A percentile compares a stretch with the other conserved stretches of the same genome.
These are phyloP conservation scores for Perdita meconis DNA, from an alignment of 2,888 invertebrate species.

Conservation along the genomic window DNA sequence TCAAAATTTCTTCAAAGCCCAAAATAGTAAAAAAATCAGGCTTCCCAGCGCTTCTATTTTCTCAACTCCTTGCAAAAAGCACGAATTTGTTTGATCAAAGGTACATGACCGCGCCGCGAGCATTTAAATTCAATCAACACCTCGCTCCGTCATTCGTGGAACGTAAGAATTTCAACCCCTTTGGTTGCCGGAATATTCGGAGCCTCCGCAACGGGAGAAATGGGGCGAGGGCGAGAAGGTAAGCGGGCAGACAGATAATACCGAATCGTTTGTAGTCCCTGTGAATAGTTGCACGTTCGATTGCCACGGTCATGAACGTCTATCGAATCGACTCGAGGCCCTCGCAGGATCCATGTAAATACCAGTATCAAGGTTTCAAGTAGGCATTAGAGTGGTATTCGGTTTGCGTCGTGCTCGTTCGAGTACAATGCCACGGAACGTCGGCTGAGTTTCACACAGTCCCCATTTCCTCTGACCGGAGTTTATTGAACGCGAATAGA, in stretches of 20 bases:
- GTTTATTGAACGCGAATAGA: conserved; percentile 57
- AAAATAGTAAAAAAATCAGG: too few relatives aligned
- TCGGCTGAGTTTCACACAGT: conserved; percentile 68
- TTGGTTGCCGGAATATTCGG: conserved; percentile 30
- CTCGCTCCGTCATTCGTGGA: too few relatives aligned
- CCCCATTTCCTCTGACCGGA: conserved; percentile 49
- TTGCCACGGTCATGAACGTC: conserved; percentile 73
- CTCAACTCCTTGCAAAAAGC: too few relatives aligned
- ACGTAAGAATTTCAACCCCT: conserved; percentile 3
- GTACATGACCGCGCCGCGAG: too few relatives aligned
- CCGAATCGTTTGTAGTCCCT: conserved; percentile 63
- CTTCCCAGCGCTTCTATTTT: too few relatives aligned
- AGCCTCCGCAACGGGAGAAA: conserved; percentile 10
- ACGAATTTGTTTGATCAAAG: too few relatives aligned
- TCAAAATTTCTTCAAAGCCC: too few relatives aligned
- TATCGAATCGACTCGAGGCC: conserved; percentile 69
- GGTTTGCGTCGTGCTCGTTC: conserved; percentile 69
- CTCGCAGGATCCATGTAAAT: conserved; percentile 64
- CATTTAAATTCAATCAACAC: too few relatives aligned
- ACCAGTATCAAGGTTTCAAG: conserved; percentile 69
- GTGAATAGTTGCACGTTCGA: conserved; percentile 72
- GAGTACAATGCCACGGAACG: conserved; percentile 70
- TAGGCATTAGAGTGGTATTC: conserved; percentile 72
- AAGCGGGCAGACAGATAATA: conserved; percentile 55
- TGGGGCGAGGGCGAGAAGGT: too few relatives aligned